Conservation (phyloP, 1,140 invertebrate genomes). For the Drosophila subpulchrella region DNA sequence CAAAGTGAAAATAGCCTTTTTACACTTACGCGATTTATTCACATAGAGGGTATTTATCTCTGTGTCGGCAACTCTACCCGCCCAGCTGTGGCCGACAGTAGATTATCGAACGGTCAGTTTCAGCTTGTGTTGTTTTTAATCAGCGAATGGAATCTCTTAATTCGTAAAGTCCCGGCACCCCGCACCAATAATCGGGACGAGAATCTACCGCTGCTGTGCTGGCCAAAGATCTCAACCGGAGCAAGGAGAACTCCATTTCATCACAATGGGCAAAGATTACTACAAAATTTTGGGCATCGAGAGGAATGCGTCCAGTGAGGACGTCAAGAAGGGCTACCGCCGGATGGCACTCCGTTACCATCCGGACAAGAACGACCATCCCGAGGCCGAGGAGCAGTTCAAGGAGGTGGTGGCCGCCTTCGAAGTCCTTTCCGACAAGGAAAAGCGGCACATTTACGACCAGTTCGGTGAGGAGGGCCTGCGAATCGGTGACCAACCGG, state of each 20-base stretch:
- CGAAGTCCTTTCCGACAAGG: constrained; percentile 62
- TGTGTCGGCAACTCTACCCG: neutral
- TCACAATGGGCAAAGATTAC: constrained; percentile 58
- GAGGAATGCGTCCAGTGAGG: constrained; percentile 41
- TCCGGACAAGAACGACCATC: constrained; percentile 68
- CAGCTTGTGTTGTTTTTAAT: constrained; percentile 5
- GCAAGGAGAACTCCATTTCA: constrained; percentile 4
- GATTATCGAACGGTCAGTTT: neutral
- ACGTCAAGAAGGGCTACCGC: constrained; percentile 58
- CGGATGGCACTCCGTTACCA: constrained; percentile 66
- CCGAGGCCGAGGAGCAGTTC: constrained; percentile 56
- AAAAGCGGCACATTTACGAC: constrained; percentile 63
- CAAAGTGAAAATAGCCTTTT: neutral
- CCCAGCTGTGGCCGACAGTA: constrained; percentile 4
- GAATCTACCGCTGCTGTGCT: neutral
- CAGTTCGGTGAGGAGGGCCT: constrained; percentile 56
- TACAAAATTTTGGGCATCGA: constrained; percentile 56
- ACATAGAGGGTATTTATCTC: no score
- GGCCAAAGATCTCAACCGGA: neutral
- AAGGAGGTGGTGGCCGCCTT: constrained; percentile 60
- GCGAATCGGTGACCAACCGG: constrained; percentile 11
- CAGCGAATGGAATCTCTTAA: neutral
- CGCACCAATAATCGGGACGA: neutral
- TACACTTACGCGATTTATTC: no score
- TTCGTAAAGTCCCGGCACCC: neutral